These are phyloP conservation scores for Octonoba sinensis DNA, from an alignment of 2,888 invertebrate genomes.

Conservation along the genomic window DNA sequence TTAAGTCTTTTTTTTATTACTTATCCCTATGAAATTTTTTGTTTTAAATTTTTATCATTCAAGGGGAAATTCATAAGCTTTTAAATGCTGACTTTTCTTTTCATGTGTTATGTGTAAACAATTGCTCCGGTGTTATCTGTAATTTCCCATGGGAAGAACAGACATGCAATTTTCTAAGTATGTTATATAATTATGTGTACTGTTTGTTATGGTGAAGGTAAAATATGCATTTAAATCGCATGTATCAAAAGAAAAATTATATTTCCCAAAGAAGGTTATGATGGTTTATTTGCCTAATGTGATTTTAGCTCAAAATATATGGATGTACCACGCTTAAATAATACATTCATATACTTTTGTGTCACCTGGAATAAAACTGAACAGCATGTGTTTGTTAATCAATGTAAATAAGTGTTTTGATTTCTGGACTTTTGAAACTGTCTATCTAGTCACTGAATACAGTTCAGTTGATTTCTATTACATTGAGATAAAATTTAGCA, in stretches of 20 bases:
- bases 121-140: constrained; percentile 1
- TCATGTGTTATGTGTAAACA: neutral
- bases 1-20: too few species aligned
- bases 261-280: neutral
- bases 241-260: neutral
- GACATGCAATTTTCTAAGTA: neutral
- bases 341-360: too few species aligned
- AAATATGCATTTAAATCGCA: neutral
- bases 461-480: constrained; percentile 36
- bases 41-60: too few species aligned
- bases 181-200: neutral
- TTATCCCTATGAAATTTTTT: too few species aligned
- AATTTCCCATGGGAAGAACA: neutral
- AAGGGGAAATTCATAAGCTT: too few species aligned
- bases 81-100: constrained; percentile 3
- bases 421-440: neutral
- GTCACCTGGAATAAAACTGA: neutral
- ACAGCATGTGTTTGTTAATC: constrained; percentile 29
- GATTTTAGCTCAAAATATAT: constrained; percentile 6
- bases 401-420: constrained; percentile 3
- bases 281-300: constrained; percentile 23
- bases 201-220: neutral
- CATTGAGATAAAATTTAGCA: too few species aligned
- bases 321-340: too few species aligned
- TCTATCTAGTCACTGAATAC: constrained; percentile 48